Evolutionary conservation across 2,888 invertebrate species (phyloP).

Genomic region (Eudasyphora cyanicolor): DNA sequence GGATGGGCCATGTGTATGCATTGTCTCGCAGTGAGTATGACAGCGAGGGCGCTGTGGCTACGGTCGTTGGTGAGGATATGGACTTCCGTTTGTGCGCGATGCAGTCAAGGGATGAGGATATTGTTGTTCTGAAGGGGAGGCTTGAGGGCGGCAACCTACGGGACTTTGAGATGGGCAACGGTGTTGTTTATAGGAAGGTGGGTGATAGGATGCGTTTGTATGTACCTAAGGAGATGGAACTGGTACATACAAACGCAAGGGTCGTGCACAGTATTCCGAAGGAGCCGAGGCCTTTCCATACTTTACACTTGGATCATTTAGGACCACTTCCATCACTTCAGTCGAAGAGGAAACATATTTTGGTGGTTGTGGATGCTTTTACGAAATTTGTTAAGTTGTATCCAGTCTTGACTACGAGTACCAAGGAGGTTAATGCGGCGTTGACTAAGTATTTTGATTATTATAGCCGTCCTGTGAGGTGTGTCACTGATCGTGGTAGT

Average conservation of each 20-base stretch:
- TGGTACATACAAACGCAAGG: not conserved
- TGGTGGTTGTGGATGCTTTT: conserved; percentile 21
- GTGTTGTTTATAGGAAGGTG: no score
- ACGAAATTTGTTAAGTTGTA: conserved; percentile 39
- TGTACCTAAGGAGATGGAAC: no score
- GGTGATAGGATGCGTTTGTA: no score
- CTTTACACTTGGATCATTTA: conserved; percentile 8
- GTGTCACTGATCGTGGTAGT: no score
- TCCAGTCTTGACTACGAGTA: conserved; percentile 37
- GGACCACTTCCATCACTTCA: conserved; percentile 6
- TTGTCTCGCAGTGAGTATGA: conserved; percentile 64
- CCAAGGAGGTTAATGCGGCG: conserved; percentile 42
- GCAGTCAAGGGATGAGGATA: conserved; percentile 40
- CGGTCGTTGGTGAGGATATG: conserved; percentile 54
- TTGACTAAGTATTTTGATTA: conserved; percentile 46
- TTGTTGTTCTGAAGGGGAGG: not conserved
- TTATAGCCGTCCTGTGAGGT: no score
- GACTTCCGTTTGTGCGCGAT: conserved; percentile 43
- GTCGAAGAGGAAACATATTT: conserved; percentile 18
- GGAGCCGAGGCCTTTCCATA: no score
- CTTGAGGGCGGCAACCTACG: no score
- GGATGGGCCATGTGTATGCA: conserved; percentile 48
- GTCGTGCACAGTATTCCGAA: not conserved
- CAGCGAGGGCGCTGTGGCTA: conserved; percentile 34
- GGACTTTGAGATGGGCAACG: no score